phyloP scores from a whole-genome alignment of 2,113 vertebrate species.

The Esox niger region DNA sequence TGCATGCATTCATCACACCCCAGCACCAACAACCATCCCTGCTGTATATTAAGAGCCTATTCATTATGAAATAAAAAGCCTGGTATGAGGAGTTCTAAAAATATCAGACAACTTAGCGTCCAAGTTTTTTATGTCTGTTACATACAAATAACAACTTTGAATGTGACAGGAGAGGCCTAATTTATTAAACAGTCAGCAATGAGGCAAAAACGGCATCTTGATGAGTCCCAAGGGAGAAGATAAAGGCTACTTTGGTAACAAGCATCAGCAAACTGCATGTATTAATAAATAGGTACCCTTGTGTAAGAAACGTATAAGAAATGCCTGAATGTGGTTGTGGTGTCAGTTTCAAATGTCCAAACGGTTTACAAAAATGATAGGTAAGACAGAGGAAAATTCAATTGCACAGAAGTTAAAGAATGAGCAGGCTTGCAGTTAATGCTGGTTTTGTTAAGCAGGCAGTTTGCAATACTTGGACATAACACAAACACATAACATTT shows the following conservation, averaged over 20 bases:
- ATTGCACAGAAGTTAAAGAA: no score
- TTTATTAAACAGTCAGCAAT: constrained; percentile 41
- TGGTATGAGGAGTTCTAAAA: constrained; percentile 19
- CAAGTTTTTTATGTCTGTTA: constrained; percentile 25
- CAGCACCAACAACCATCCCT: not conserved
- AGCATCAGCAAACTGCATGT: constrained; percentile 21
- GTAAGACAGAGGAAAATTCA: no score
- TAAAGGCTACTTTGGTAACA: constrained; percentile 37
- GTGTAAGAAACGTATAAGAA: no score
- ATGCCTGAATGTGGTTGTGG: not conserved
- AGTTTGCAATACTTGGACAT: no score
- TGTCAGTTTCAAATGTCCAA: no score
- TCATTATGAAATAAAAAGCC: not conserved
- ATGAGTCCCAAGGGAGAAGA: constrained; percentile 29
- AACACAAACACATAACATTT: no score
- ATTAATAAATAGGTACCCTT: constrained; percentile 1
- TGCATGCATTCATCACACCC: not conserved
- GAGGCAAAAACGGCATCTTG: constrained; percentile 24
- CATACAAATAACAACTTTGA: constrained; percentile 42
- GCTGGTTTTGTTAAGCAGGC: no score
- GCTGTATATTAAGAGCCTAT: not conserved
- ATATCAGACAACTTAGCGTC: constrained; percentile 28
- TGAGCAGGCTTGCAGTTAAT: no score
- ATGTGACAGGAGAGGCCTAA: constrained; percentile 29
- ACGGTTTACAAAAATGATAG: no score